Evolutionary conservation across 2,113 vertebrate species (phyloP), one percentile per base, ranked within the genome.

Genomic region (Macquaria ambigua): DNA sequence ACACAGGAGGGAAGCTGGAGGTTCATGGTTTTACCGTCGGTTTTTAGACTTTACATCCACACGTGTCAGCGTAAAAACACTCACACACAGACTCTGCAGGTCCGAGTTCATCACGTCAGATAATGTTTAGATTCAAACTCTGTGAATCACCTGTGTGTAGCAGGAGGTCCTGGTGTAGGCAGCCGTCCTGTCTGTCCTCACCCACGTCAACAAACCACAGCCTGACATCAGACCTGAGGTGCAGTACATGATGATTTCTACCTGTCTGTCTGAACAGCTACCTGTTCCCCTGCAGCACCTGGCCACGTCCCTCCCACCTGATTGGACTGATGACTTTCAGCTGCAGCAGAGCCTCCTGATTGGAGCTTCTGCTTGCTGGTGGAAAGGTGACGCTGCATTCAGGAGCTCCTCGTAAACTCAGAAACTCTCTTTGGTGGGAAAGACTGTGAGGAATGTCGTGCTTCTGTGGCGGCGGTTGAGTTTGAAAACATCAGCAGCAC

Each of bases 191-290:
- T 92, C 85, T 25, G 43, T 89, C 71, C 55, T 86, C 14, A 66
- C 79, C 89, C 93, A 94, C 6, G 56, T 79, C 20, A 90, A 62
- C 43, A 94, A n/a, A 1, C 71, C 72, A 0, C 91, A 87, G 63
- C 83, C 77, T 37, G 93, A 81, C 46, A 90, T 81, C 52, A 92
- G 68, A 15, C 78, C 86, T 15, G 91, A 85, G 0, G 76, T 77
- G 61, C 87, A 92, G 77, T 79, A 86, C 93, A 92, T 93, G 50
- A 75, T 34, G 46, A 1, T 1, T 0, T 43, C 21, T 0, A 63
- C 31, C 71, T 77, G 77, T 41, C 48, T 48, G 39, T 34, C 34
- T 50, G 43, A 66, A 5, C 14, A 4, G 50, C 37, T 23, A 28
- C 71, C 71, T 77, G 88, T 20, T 56, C 48, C 46, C 77, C 84